Evolutionary conservation across 2,113 vertebrate species (phyloP).

Genomic region (Ellobius talpinus): DNA sequence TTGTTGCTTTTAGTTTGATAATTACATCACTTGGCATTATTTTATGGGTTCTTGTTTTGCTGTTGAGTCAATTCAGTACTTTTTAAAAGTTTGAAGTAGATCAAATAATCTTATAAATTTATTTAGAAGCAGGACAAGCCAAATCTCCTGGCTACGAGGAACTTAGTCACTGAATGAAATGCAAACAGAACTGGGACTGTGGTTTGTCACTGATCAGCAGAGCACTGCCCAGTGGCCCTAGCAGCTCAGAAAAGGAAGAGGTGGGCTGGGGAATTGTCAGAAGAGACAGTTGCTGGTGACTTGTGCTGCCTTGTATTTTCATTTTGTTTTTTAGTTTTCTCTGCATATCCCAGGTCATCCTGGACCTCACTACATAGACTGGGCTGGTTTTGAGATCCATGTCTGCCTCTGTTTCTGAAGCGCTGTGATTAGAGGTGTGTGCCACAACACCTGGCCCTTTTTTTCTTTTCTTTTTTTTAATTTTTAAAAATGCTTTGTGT

Average conservation of each 20-base stretch:
- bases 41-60: constrained; percentile 33
- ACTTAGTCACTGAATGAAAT: constrained; percentile 47
- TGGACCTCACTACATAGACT: neutral
- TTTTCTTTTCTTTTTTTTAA: neutral
- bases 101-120: neutral
- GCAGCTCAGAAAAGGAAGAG: neutral
- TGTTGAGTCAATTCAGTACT: constrained; percentile 33
- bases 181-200: neutral
- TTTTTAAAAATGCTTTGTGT: neutral
- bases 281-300: neutral
- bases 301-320: neutral
- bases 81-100: neutral
- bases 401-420: neutral
- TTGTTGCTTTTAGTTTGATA: constrained; percentile 28
- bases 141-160: neutral
- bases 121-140: neutral
- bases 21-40: neutral
- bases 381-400: neutral
- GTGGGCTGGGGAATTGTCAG: neutral
- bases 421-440: neutral
- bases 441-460: neutral
- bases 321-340: neutral
- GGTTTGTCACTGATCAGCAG: neutral
- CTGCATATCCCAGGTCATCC: neutral
- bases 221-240: neutral